Evolutionary conservation across 2,113 vertebrate species (phyloP).

Genomic region (Macaca mulatta): DNA sequence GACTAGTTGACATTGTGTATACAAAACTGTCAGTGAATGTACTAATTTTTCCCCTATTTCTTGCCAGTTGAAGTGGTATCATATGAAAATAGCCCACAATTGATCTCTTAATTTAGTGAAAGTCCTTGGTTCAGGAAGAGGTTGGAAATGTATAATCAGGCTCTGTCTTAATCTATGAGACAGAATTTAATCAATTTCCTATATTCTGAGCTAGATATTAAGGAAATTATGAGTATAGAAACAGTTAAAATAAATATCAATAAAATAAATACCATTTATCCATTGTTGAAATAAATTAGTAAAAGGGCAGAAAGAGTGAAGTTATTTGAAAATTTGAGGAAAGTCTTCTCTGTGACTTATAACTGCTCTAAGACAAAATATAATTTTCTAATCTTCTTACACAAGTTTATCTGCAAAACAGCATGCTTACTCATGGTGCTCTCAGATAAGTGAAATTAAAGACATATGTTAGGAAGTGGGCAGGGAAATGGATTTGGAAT

Average conservation of each 20-base stretch:
- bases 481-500: constrained; percentile 68
- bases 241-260: not conserved
- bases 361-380: constrained; percentile 66
- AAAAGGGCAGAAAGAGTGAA: not conserved
- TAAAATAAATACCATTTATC: not conserved
- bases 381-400: constrained; percentile 65
- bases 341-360: constrained; percentile 52
- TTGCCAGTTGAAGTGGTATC: not conserved
- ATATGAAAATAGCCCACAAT: not conserved
- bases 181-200: not conserved
- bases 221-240: not conserved
- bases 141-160: not conserved
- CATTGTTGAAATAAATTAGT: not conserved
- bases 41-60: not conserved
- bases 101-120: constrained; percentile 15
- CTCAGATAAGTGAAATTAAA: constrained; percentile 74
- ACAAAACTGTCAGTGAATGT: not conserved
- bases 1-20: not conserved
- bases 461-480: constrained; percentile 73
- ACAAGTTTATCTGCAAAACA: constrained; percentile 69
- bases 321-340: constrained; percentile 50
- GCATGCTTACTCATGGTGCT: constrained; percentile 65
- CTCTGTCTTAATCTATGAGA: not conserved
- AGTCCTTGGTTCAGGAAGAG: not conserved
- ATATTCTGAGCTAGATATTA: constrained; percentile 16